Base-by-base conservation (phyloP, 2,888 invertebrate genomes). In the Dryocosmus kuriphilus region DNA sequence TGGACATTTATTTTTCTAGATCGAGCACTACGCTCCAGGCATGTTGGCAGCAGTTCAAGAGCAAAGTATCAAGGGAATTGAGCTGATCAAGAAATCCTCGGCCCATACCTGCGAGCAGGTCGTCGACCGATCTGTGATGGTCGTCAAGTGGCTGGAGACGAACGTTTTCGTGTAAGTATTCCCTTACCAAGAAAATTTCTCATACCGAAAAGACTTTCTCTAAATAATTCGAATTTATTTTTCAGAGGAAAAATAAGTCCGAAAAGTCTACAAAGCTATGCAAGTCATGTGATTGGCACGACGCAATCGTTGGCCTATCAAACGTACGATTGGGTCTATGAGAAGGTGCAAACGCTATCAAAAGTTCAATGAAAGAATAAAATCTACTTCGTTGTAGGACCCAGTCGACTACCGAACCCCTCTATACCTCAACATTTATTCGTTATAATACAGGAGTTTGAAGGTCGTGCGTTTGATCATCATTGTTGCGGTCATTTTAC, bases 161-260 rank as follows among this genome's bases (percentile, higher is more conserved):
- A 95, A 96, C 92, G 95, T 96, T 77, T 96, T 96, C 92, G 93
- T 96, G 96, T 96, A 93, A 95, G 96, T 95, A 88, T 86, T 80
- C 24, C 38, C n/a, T 65, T 71, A 14, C 0, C 60, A 27, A 62
- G 27, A 62, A n/a, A 41, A 60, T 63, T 78, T 22, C 35, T 71
- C 30, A 51, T 62, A 35, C 57, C 22, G 19, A 76, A 63, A 5
- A 76, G 27, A 62, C 78, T 30, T 24, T 74, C 22, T 74, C 55
- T 63, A 41, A 61, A 24, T 9, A 8, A 24, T 41, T 57, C 16
- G n/a, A 14, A n/a, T 62, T 75, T 65, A 5, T 80, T 60, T 93
- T 93, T 73, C 93, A 96, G 96, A 63, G 96, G 96, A 5, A 94
- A 95, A 79, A 93, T 96, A 90, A 96, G 96, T 75, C 96, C 96